Evolutionary conservation across 2,113 vertebrate species (phyloP).

Genomic region (Sinocyclocheilus anophthalmus): DNA sequence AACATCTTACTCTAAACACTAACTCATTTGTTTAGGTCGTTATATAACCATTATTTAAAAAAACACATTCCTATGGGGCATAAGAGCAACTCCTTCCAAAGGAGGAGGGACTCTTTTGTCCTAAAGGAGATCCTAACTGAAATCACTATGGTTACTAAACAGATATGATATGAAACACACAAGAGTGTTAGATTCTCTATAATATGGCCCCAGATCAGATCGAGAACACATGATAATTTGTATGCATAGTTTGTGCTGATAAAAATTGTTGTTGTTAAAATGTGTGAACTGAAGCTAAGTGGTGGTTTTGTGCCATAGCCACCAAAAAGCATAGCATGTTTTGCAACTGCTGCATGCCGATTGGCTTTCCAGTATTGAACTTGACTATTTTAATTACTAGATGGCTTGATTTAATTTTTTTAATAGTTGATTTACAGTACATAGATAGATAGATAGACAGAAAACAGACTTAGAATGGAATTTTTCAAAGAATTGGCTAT

Average conservation of each 20-base stretch:
- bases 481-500: background rate
- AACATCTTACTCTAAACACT: background rate
- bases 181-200: background rate
- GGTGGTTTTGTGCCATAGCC: background rate
- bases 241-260: background rate
- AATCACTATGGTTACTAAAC: background rate
- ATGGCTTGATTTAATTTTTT: background rate
- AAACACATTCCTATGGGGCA: background rate
- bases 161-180: background rate
- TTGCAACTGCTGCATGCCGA: background rate
- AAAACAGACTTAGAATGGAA: background rate
- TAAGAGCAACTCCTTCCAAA: background rate
- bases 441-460: background rate
- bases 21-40: background rate
- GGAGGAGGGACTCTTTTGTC: background rate
- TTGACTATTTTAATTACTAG: background rate
- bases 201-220: background rate
- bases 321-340: background rate
- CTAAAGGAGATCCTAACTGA: background rate
- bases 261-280: slow-evolving; percentile 6
- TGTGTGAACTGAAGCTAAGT: slow-evolving; percentile 32
- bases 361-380: background rate
- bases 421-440: background rate
- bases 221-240: background rate
- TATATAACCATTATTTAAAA: background rate